Conservation (phyloP, 2,113 vertebrate species). For the Ophiodon elongatus region DNA sequence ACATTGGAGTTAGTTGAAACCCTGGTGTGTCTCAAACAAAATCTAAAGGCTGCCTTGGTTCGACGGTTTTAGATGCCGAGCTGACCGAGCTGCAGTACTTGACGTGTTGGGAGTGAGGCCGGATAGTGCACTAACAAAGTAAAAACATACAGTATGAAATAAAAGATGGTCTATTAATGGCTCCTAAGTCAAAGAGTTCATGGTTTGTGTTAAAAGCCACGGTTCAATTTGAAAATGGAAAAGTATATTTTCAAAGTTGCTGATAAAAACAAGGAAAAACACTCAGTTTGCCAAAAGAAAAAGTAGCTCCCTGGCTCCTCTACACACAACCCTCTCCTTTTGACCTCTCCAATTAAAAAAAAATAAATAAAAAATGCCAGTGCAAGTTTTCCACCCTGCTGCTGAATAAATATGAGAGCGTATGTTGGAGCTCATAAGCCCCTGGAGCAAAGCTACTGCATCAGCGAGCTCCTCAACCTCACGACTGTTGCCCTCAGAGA, state of each 20-base stretch:
- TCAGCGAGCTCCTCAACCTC: constrained; percentile 54
- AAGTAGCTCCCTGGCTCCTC: constrained; percentile 11
- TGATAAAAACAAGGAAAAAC: not conserved
- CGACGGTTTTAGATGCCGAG: not conserved
- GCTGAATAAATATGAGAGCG: constrained; percentile 37
- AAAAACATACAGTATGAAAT: not conserved
- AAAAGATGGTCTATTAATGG: not conserved
- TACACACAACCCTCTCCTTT: constrained; percentile 7
- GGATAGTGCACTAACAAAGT: too few relatives aligned
- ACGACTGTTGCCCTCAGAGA: constrained; percentile 14
- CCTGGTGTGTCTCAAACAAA: too few relatives aligned
- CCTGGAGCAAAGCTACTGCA: constrained; percentile 47
- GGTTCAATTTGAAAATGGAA: not conserved
- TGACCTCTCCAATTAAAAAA: constrained; percentile 42
- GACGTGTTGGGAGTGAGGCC: too few relatives aligned
- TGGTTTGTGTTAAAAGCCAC: not conserved
- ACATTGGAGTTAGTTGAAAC: not conserved
- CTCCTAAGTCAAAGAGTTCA: not conserved
- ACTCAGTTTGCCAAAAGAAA: not conserved
- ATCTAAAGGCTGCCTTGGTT: not conserved
- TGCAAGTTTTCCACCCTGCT: constrained; percentile 34
- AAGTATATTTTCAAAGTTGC: constrained; percentile 4
- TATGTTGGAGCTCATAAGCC: constrained; percentile 32
- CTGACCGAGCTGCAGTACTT: too few relatives aligned
- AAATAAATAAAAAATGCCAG: not conserved